A percentile compares a stretch with the other conserved stretches of the same genome.
These are phyloP conservation scores for Taurulus bubalis DNA, from an alignment of 2,113 vertebrate species.

Conservation along the genomic window DNA sequence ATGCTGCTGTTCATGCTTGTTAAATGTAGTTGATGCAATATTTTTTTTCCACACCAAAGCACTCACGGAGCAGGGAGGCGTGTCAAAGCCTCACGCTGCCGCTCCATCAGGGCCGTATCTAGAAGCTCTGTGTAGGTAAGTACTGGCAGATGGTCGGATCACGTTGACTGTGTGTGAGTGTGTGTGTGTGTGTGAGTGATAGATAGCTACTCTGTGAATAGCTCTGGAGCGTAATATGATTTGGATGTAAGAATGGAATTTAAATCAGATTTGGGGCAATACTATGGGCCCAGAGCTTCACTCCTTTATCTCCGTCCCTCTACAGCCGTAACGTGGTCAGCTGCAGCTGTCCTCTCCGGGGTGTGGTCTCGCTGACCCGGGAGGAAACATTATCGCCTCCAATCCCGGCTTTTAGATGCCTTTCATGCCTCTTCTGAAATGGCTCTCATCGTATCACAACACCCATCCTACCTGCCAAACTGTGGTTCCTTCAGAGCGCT, in stretches of 20 bases:
- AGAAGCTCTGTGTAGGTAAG: conserved; percentile 57
- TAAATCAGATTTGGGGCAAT: conserved; percentile 74
- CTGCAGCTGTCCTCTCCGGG: conserved; percentile 55
- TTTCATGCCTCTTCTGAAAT: conserved; percentile 44
- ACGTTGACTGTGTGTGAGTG: conserved; percentile 58
- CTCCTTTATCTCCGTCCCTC: conserved; percentile 68
- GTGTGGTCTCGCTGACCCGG: conserved; percentile 62
- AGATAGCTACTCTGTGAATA: conserved; percentile 69
- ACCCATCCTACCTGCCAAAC: conserved; percentile 36
- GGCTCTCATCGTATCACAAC: conserved; percentile 43
- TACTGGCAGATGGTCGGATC: conserved; percentile 69
- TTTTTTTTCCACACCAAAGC: conserved; percentile 32
- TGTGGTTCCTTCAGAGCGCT: conserved; percentile 17
- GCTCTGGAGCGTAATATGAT: conserved; percentile 74
- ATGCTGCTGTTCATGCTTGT: conserved; percentile 9
- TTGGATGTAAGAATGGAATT: conserved; percentile 74
- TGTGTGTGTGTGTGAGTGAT: conserved; percentile 48
- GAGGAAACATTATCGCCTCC: conserved; percentile 60
- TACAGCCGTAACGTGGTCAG: conserved; percentile 64
- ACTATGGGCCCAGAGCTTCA: conserved; percentile 71
- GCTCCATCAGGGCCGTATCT: conserved; percentile 53
- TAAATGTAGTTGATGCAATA: conserved; percentile 9
- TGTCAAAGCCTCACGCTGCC: conserved; percentile 32
- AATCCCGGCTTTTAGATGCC: conserved; percentile 34
- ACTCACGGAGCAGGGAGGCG: neutral